phyloP scores from a whole-genome alignment of 64 coral and sea anemone species.

The Pocillopora verrucosa region DNA sequence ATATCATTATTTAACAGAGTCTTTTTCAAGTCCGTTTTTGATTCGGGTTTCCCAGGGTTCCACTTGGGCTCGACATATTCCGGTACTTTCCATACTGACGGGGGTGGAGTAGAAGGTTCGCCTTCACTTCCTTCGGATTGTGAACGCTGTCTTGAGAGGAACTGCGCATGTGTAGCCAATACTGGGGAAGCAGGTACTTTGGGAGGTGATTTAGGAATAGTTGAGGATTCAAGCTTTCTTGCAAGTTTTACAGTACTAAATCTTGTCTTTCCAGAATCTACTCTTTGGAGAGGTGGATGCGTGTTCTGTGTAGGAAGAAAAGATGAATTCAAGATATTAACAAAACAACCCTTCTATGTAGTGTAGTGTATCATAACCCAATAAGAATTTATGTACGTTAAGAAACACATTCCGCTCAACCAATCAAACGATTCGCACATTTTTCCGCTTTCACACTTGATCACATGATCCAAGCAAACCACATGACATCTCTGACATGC shows the following conservation, averaged over 20 bases:
- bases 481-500: too few relatives aligned
- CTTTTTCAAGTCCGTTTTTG: conserved; percentile 33
- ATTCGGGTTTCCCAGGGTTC: conserved; percentile 80
- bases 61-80: conserved; percentile 95
- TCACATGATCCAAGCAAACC: too few relatives aligned
- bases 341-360: not conserved
- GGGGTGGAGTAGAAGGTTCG: conserved; percentile 83
- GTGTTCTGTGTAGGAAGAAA: not conserved
- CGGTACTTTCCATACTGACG: conserved; percentile 99
- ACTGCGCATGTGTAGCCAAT: conserved; percentile 23
- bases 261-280: conserved; percentile 30
- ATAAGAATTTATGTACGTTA: not conserved
- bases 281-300: conserved; percentile 31
- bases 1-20: conserved; percentile 90
- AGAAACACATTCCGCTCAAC: too few relatives aligned
- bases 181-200: conserved; percentile 41
- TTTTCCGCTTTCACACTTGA: too few relatives aligned
- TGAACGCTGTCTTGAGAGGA: conserved; percentile 67
- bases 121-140: conserved; percentile 77
- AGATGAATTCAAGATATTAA: too few relatives aligned
- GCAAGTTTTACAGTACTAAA: conserved; percentile 43
- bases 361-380: not conserved
- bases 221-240: conserved; percentile 62
- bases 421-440: too few relatives aligned
- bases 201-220: conserved; percentile 28